Percentiles rank a stretch among this genome's conserved stretches.
Conservation (phyloP, 64 coral and sea anemone species). For the Acropora yongei region DNA sequence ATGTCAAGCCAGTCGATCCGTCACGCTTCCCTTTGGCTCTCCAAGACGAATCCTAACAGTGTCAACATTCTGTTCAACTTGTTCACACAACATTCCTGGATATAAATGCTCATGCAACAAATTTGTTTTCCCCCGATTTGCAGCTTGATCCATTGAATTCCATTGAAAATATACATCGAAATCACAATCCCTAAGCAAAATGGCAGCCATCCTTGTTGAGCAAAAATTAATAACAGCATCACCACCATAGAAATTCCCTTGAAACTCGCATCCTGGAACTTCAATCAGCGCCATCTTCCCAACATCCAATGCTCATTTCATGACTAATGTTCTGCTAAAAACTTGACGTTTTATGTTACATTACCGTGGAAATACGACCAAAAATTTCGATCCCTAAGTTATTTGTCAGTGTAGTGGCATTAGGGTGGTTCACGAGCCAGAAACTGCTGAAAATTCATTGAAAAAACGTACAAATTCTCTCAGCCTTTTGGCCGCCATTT, state of each 20-base stretch:
- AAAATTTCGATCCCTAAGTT: conserved; percentile 30
- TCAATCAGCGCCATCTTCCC: conserved; percentile 8
- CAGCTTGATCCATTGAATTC: conserved; percentile 17
- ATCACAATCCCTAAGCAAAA: conserved; percentile 10
- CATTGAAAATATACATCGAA: conserved; percentile 28
- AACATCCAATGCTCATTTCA: conserved; percentile 36
- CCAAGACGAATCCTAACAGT: conserved; percentile 25
- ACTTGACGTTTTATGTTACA: too few relatives aligned
- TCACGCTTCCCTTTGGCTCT: conserved; percentile 21
- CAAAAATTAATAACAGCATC: conserved; percentile 8
- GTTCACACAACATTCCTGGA: not conserved
- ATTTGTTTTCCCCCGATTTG: conserved; percentile 11
- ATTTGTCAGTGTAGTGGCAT: conserved; percentile 33
- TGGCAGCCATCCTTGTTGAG: conserved; percentile 32
- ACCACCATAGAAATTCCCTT: conserved; percentile 33
- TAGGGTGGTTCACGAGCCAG: conserved; percentile 14
- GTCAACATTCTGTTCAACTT: conserved; percentile 35
- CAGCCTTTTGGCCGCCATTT: conserved; percentile 13
- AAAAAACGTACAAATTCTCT: conserved; percentile 29
- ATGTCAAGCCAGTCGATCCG: conserved; percentile 20
- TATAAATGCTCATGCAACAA: conserved; percentile 37
- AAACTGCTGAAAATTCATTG: conserved; percentile 16
- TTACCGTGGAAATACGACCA: conserved; percentile 18
- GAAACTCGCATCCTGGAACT: conserved; percentile 17
- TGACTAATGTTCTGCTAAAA: not conserved